Evolutionary conservation across 2,113 vertebrate species (phyloP).

Genomic region (Coreoperca whiteheadi): DNA sequence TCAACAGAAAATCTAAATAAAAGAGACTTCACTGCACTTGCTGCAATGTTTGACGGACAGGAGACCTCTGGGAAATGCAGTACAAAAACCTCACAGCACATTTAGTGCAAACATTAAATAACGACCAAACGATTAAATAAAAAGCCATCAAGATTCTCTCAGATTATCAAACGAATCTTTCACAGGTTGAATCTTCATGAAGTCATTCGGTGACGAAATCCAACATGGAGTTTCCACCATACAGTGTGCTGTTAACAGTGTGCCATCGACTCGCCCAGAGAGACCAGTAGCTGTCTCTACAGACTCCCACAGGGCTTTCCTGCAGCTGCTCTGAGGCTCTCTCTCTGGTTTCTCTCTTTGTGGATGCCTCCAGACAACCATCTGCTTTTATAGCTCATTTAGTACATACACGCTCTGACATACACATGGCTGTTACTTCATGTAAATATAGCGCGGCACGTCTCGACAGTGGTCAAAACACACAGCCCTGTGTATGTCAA

Average conservation of each 20-base stretch:
- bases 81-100: no score
- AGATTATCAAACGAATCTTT: no score
- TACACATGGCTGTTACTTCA: constrained; percentile 23
- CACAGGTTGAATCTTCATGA: no score
- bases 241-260: constrained; percentile 6
- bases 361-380: constrained; percentile 58
- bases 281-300: constrained; percentile 37
- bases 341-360: constrained; percentile 41
- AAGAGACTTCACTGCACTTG: no score
- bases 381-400: constrained; percentile 66
- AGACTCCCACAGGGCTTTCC: constrained; percentile 61
- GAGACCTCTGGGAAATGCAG: no score
- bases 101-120: no score
- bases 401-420: constrained; percentile 35
- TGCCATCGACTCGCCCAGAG: constrained; percentile 24
- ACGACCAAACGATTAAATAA: no score
- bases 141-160: no score
- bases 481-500: neutral
- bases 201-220: no score
- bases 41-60: no score
- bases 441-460: constrained; percentile 54
- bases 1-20: no score
- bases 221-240: no score
- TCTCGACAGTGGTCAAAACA: constrained; percentile 22
- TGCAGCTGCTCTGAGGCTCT: constrained; percentile 61